These are phyloP conservation scores for Solen grandis DNA, from an alignment of 1,140 invertebrate species.

Conservation along the genomic window DNA sequence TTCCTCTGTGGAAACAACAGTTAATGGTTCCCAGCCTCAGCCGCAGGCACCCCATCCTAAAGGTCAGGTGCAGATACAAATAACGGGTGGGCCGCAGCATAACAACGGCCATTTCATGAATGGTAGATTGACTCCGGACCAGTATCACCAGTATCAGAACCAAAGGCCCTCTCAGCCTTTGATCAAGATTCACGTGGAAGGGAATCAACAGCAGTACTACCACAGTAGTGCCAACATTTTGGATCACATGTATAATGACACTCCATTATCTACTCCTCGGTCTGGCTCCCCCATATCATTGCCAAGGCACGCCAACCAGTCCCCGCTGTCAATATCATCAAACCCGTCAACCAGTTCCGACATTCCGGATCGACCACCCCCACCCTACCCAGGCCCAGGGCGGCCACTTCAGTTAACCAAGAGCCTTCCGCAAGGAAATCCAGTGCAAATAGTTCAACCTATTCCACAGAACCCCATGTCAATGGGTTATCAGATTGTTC, in stretches of 20 bases:
- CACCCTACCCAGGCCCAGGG: constrained; percentile 74
- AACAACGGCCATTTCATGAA: constrained; percentile 34
- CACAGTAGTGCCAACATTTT: constrained; percentile 14
- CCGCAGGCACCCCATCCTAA: constrained; percentile 1
- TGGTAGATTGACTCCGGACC: constrained; percentile 39
- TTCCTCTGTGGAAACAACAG: constrained; percentile 89
- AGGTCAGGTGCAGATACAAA: constrained; percentile 73
- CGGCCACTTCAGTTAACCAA: constrained; percentile 36
- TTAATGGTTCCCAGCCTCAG: constrained; percentile 33
- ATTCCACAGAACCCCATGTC: constrained; percentile 60
- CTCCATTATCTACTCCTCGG: constrained; percentile 72
- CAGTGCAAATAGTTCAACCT: constrained; percentile 55
- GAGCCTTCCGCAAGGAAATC: constrained; percentile 51
- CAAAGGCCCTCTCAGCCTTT: constrained; percentile 30
- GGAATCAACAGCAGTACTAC: constrained; percentile 22
- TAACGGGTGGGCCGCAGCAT: constrained; percentile 61
- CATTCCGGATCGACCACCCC: constrained; percentile 78
- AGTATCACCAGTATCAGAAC: constrained; percentile 39
- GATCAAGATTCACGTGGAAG: constrained; percentile 28
- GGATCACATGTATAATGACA: constrained; percentile 58
- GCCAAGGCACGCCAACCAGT: constrained; percentile 76
- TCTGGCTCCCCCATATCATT: constrained; percentile 75
- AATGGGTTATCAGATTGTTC: constrained; percentile 35
- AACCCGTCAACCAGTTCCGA: constrained; percentile 79
- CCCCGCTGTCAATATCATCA: constrained; percentile 77